These are phyloP conservation scores for Callionymus lyra DNA, from an alignment of 2,113 vertebrate species.

Conservation along the genomic window DNA sequence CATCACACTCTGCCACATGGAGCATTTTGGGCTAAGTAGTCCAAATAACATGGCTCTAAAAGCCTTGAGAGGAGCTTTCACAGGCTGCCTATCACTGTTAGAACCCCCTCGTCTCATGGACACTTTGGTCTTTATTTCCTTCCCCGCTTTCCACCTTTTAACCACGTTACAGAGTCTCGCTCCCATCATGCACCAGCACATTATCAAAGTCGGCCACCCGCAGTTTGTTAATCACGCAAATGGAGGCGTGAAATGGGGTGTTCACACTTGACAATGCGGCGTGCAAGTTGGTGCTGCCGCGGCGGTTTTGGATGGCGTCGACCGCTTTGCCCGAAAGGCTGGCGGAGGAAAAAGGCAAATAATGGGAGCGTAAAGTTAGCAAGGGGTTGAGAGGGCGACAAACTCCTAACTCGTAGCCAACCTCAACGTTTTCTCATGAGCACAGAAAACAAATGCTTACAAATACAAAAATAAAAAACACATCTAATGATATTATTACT, in stretches of 20 bases:
- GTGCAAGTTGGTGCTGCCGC: slow-evolving; percentile 5
- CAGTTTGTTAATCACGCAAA: slow-evolving; percentile 44
- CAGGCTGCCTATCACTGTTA: slow-evolving; percentile 41
- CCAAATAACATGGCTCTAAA: slow-evolving; percentile 47
- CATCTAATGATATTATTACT: too few relatives aligned
- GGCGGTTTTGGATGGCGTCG: slow-evolving; percentile 7
- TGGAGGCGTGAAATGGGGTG: slow-evolving; percentile 44
- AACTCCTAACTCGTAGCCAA: too few relatives aligned
- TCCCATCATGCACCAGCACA: slow-evolving; percentile 41
- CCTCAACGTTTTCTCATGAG: too few relatives aligned
- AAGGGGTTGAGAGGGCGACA: too few relatives aligned
- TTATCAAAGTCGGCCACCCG: slow-evolving; percentile 50
- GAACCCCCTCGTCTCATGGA: slow-evolving; percentile 38
- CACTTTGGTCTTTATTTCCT: slow-evolving; percentile 51
- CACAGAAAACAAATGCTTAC: too few relatives aligned
- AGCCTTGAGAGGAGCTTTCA: slow-evolving; percentile 48
- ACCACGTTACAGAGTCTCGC: slow-evolving; percentile 34
- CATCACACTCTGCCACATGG: slow-evolving; percentile 16
- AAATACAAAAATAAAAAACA: too few relatives aligned
- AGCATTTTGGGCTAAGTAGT: slow-evolving; percentile 53
- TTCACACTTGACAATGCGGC: slow-evolving; percentile 27
- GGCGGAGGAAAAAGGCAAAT: too few relatives aligned
- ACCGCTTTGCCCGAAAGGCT: slow-evolving; percentile 20
- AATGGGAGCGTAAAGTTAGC: too few relatives aligned
- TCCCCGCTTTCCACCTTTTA: slow-evolving; percentile 41